Conservation (phyloP, 92 coral and sea anemone genomes). For the Paramuricea clavata region DNA sequence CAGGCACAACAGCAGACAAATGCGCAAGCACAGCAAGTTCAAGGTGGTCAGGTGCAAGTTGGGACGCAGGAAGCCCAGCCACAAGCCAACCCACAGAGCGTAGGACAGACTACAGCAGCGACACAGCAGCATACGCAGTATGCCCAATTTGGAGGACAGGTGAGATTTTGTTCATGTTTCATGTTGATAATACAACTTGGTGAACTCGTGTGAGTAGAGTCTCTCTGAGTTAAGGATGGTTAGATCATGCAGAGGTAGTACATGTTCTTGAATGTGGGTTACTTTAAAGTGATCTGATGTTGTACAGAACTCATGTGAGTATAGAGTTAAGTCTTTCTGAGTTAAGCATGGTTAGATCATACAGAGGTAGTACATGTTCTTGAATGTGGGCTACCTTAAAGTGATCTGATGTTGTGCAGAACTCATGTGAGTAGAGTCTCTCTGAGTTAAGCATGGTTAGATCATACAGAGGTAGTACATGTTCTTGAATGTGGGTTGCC, state of each 20-base stretch:
- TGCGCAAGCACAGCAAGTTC: constrained; percentile 45
- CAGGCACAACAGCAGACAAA: constrained; percentile 34
- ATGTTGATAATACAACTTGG: too few relatives aligned
- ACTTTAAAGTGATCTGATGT: background rate
- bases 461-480: background rate
- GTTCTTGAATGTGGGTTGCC: background rate
- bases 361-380: background rate
- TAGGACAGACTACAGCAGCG: background rate
- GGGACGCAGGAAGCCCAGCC: constrained; percentile 44
- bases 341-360: constrained; percentile 8
- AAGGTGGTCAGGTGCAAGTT: constrained; percentile 48
- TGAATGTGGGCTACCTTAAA: background rate
- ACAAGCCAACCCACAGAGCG: background rate
- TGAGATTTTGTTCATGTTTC: too few relatives aligned
- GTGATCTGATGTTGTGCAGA: background rate
- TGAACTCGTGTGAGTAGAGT: too few relatives aligned
- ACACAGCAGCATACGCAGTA: constrained; percentile 63
- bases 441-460: background rate
- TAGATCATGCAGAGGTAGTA: constrained; percentile 4
- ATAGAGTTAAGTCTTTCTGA: too few relatives aligned
- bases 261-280: background rate
- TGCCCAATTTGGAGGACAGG: background rate
- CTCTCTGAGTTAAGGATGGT: background rate
- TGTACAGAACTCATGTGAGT: constrained; percentile 6
- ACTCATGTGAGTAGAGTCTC: too few relatives aligned